These are phyloP conservation scores for Rhagologus leucostigma DNA, from an alignment of 2,113 vertebrate species.

Conservation along the genomic window DNA sequence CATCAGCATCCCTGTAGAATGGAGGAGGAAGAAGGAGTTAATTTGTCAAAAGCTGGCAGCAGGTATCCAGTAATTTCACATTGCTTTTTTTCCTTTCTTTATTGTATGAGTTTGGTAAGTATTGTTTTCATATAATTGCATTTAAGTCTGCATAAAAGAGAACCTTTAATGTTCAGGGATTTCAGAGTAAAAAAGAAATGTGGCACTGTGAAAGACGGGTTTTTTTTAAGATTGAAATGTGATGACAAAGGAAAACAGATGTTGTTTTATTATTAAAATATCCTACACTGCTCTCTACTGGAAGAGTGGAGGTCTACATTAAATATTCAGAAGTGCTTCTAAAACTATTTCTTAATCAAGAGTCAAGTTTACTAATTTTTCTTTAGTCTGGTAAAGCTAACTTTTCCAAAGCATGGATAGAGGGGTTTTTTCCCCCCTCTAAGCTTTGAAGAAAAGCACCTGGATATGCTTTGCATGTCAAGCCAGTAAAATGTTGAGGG, in stretches of 20 bases:
- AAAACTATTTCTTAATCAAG: neutral
- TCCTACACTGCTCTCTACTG: constrained; percentile 77
- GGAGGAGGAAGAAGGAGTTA: neutral
- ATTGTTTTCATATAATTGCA: neutral
- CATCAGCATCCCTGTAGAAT: neutral
- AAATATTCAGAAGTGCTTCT: neutral
- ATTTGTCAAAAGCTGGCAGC: neutral
- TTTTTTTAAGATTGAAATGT: neutral
- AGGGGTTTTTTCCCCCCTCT: accelerated
- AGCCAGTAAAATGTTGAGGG: neutral
- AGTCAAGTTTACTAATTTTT: neutral
- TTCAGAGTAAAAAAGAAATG: neutral
- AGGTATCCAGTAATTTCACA: neutral
- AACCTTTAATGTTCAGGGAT: neutral
- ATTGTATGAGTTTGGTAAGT: neutral
- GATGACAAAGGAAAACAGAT: neutral
- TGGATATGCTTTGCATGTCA: neutral
- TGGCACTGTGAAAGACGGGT: accelerated
- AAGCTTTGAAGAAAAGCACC: neutral
- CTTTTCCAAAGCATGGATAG: neutral
- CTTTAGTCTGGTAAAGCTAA: neutral
- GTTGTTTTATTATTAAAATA: neutral
- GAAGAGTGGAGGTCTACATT: constrained; percentile 5
- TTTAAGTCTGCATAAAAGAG: neutral
- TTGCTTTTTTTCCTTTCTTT: neutral